Conservation (phyloP, 2,797 vertebrate species). For the Notolabrus celidotus region DNA sequence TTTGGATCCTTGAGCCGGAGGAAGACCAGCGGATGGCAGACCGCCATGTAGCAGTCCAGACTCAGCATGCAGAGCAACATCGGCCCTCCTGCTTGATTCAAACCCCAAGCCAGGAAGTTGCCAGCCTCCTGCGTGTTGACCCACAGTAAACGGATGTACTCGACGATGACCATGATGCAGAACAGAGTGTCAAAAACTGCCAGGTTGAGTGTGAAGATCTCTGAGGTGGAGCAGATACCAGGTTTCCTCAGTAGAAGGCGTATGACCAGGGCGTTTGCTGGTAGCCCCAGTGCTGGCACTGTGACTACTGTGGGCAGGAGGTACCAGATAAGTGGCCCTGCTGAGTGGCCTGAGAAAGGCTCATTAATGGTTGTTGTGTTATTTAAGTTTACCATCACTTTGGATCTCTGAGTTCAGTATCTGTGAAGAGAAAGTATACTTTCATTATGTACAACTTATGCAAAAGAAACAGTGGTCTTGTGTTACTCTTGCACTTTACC, state of each 20-base stretch:
- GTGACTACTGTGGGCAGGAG: slow-evolving; percentile 15
- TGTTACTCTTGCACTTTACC: neutral
- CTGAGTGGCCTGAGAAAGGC: accelerated
- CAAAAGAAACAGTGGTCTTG: too few relatives aligned
- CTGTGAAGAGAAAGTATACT: slow-evolving; percentile 17
- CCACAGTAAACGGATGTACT: slow-evolving; percentile 15
- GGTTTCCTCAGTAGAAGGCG: slow-evolving; percentile 44
- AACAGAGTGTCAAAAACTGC: slow-evolving; percentile 26
- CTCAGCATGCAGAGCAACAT: slow-evolving; percentile 21
- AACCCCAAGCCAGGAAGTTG: slow-evolving; percentile 10
- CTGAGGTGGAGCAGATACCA: slow-evolving; percentile 44
- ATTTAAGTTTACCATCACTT: neutral
- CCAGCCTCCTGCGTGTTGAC: accelerated
- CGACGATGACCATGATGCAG: neutral
- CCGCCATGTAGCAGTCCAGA: slow-evolving; percentile 36
- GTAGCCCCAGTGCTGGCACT: slow-evolving; percentile 23
- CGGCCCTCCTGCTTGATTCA: slow-evolving; percentile 32
- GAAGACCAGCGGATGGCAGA: slow-evolving; percentile 45
- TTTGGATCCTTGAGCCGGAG: slow-evolving; percentile 29
- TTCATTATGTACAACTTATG: too few relatives aligned
- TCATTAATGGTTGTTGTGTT: neutral
- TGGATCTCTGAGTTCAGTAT: neutral
- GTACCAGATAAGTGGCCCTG: neutral
- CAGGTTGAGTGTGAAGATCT: slow-evolving; percentile 50
- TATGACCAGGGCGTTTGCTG: slow-evolving; percentile 30